Evolutionary conservation across 2,888 invertebrate genomes (phyloP), one percentile per base, ranked within the genome.

Genomic region (Eumacrocentrus americanus): DNA sequence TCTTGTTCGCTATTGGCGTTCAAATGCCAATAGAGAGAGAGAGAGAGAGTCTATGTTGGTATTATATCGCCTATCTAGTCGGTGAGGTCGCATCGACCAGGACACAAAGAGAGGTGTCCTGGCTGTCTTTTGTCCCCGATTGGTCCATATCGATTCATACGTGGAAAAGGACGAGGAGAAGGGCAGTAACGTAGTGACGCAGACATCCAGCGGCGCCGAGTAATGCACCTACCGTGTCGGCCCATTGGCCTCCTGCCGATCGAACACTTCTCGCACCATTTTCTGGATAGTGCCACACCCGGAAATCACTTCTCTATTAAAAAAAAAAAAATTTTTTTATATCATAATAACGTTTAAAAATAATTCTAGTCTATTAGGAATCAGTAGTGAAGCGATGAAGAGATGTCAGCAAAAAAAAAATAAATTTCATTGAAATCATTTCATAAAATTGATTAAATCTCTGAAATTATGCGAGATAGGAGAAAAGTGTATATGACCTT

Each of bases 151-250:
- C 47, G 55, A 56, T 56, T 56, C 44, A 46, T 47, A 56, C 16
- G 35, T 56, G 47, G 14, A 47, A 54, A 47, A 47, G 37, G 47
- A 16, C 47, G 47, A 44, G 34, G 11, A 47, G 12, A 20, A 35
- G 34, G 35, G 37, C 46, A 35, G 53, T 16, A 16, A 35, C 16
- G 22, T 23, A 29, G 14, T 53, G 42, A 42, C 25, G 34, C 44
- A 44, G 58, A 61, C 54, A 67, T 70, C 67, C 64, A 62, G 61
- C 60, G 52, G 68, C 62, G 67, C 62, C 62, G 67, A 67, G 70
- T 75, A 74, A 75, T 72, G 73, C 71, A 71, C 68, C 68, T 68
- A 63, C 65, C 70, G 64, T 72, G 73, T 74, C 65, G 69, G 63
- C 63, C 70, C 65, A 69, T 73, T 70, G 70, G 62, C 72, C 72